Evolutionary conservation across 1,140 invertebrate genomes (phyloP).

Genomic region (Drosophila serrata): DNA sequence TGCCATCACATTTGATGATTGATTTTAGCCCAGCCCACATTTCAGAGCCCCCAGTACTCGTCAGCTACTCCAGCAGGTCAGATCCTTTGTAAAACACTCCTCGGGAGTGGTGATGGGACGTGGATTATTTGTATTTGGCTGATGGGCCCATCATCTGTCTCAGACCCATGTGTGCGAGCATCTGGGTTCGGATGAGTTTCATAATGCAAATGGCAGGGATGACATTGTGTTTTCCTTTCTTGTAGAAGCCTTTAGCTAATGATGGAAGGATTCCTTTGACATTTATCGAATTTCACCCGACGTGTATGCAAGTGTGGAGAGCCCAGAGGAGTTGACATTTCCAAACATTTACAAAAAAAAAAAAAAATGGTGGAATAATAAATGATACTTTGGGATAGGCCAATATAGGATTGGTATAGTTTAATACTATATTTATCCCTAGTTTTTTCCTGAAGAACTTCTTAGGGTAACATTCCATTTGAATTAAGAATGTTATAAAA

Average conservation of each 20-base stretch:
- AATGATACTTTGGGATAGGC: background rate
- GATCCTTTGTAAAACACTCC: slow-evolving; percentile 41
- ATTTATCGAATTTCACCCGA: slow-evolving; percentile 33
- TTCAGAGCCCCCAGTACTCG: background rate
- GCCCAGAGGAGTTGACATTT: slow-evolving; percentile 31
- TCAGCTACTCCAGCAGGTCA: slow-evolving; percentile 3
- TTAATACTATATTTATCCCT: background rate
- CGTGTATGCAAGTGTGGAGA: slow-evolving; percentile 43
- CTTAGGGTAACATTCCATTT: no score
- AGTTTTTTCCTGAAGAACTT: background rate
- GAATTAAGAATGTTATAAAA: no score
- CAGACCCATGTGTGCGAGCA: slow-evolving; percentile 27
- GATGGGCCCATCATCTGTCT: slow-evolving; percentile 61
- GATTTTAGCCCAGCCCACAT: slow-evolving; percentile 64
- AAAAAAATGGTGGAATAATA: slow-evolving; percentile 18
- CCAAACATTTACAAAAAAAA: no score
- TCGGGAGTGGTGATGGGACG: background rate
- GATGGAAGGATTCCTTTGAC: slow-evolving; percentile 67
- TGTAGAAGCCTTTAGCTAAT: slow-evolving; percentile 79
- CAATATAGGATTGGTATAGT: background rate
- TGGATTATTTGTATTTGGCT: slow-evolving; percentile 37
- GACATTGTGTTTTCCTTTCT: slow-evolving; percentile 74
- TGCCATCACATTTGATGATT: slow-evolving; percentile 80
- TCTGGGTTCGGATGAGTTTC: slow-evolving; percentile 17
- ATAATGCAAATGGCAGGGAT: slow-evolving; percentile 73